phyloP scores from a whole-genome alignment of 1,140 invertebrate species.

The Sycophila sp. region DNA sequence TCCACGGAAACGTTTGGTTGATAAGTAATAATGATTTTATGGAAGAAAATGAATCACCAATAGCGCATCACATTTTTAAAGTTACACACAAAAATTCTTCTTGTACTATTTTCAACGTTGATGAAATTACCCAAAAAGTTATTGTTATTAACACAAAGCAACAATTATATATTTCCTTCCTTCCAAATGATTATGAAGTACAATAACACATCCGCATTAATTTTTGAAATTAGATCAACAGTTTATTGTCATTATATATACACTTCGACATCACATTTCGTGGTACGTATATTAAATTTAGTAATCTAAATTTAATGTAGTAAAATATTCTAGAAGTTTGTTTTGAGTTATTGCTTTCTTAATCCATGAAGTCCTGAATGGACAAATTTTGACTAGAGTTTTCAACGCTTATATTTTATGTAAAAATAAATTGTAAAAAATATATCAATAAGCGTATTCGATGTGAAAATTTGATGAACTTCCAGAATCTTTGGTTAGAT shows the following conservation, averaged over 20 bases:
- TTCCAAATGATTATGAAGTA: neutral
- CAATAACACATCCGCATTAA: neutral
- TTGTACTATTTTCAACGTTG: neutral
- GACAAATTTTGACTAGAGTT: too few relatives aligned
- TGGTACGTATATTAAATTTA: neutral
- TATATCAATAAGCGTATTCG: too few relatives aligned
- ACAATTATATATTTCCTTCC: neutral
- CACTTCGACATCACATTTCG: neutral
- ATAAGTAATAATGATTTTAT: neutral
- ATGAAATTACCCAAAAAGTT: neutral
- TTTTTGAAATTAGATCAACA: neutral
- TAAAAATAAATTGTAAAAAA: too few relatives aligned
- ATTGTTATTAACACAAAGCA: neutral
- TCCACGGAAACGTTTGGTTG: neutral
- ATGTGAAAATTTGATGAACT: too few relatives aligned
- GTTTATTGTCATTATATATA: too few relatives aligned
- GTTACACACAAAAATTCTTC: neutral
- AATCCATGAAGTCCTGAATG: too few relatives aligned
- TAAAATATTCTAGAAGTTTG: too few relatives aligned
- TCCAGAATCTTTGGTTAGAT: too few relatives aligned
- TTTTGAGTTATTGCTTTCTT: too few relatives aligned
- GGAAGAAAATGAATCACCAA: neutral
- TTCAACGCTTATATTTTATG: too few relatives aligned
- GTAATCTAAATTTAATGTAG: too few relatives aligned
- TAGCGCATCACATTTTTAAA: neutral